Evolutionary conservation across 2,797 vertebrate genomes (phyloP).

Genomic region (Cyclopterus lumpus): DNA sequence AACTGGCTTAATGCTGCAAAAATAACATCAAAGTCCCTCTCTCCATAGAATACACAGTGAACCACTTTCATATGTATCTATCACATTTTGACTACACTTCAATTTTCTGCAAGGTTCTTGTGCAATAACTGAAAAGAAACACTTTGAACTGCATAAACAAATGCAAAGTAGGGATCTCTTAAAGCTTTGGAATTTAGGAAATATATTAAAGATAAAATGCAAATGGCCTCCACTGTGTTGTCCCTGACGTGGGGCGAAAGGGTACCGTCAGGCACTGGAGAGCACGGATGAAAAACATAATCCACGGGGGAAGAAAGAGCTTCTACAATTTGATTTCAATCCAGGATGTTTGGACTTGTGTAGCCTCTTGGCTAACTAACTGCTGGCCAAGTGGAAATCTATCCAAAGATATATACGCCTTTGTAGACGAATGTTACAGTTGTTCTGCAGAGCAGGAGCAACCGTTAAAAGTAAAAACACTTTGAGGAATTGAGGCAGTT

Average conservation of each 20-base stretch:
- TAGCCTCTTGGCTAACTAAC: constrained; percentile 44
- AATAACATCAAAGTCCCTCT: constrained; percentile 76
- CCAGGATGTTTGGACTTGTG: constrained; percentile 23
- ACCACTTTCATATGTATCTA: constrained; percentile 69
- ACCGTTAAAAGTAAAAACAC: constrained; percentile 7
- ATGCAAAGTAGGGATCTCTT: constrained; percentile 72
- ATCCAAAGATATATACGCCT: constrained; percentile 14
- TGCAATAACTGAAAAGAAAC: constrained; percentile 51
- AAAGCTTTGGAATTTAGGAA: constrained; percentile 69
- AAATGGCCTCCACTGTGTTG: constrained; percentile 57
- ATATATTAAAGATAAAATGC: constrained; percentile 74
- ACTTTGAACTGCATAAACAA: constrained; percentile 80
- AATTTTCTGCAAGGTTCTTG: constrained; percentile 66
- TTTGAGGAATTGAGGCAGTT: constrained; percentile 12
- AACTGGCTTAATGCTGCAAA: constrained; percentile 69
- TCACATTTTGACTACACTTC: constrained; percentile 68
- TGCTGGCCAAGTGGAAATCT: constrained; percentile 45
- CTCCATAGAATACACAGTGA: constrained; percentile 55
- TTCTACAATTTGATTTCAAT: constrained; percentile 67
- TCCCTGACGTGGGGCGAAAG: constrained; percentile 33
- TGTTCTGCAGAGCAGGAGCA: constrained; percentile 32
- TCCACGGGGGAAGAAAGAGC: constrained; percentile 41
- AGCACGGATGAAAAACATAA: constrained; percentile 30
- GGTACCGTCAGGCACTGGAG: constrained; percentile 48
- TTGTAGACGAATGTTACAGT: constrained; percentile 41